A percentile compares a stretch with the other conserved stretches of the same genome.
phyloP scores from a whole-genome alignment of 2,888 invertebrate species.

The Amblyjoppa fuscipennis region DNA sequence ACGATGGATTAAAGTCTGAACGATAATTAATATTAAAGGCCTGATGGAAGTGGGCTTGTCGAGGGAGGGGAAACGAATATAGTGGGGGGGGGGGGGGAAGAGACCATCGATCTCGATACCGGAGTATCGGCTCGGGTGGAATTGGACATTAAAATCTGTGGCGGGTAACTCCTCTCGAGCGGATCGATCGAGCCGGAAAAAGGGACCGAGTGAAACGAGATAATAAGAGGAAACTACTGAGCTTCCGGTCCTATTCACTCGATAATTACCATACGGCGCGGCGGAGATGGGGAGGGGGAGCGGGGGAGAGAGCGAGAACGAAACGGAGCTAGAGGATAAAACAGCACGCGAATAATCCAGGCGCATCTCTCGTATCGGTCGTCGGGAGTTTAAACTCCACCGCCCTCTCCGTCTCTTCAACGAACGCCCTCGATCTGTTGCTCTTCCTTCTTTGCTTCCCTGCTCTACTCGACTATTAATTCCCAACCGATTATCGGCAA shows the following conservation, averaged over 20 bases:
- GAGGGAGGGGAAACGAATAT: not conserved
- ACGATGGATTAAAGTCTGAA: slow-evolving; percentile 19
- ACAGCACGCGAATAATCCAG: slow-evolving; percentile 1
- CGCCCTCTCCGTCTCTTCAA: not conserved
- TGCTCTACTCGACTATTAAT: slow-evolving; percentile 13
- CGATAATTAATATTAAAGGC: slow-evolving; percentile 2
- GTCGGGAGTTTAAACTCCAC: not conserved
- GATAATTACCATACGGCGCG: slow-evolving; percentile 19
- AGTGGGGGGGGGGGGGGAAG: not conserved
- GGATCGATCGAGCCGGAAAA: slow-evolving; percentile 14
- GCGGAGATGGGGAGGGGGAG: not conserved
- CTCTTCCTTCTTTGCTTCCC: slow-evolving; percentile 16
- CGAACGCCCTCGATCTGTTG: slow-evolving; percentile 14
- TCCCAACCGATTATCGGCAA: slow-evolving; percentile 25
- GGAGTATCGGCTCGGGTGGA: not conserved
- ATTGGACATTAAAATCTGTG: slow-evolving; percentile 6
- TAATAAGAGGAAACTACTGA: slow-evolving; percentile 19
- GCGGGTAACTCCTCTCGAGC: not conserved
- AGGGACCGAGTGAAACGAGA: slow-evolving; percentile 16
- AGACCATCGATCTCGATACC: not conserved
- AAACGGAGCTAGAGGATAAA: slow-evolving; percentile 21
- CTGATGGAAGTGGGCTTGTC: not conserved
- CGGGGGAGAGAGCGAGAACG: not conserved
- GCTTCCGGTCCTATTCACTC: slow-evolving; percentile 24
- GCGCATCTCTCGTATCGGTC: slow-evolving; percentile 27